Conservation (phyloP, 2,113 vertebrate genomes). For the Salvelinus sp. region DNA sequence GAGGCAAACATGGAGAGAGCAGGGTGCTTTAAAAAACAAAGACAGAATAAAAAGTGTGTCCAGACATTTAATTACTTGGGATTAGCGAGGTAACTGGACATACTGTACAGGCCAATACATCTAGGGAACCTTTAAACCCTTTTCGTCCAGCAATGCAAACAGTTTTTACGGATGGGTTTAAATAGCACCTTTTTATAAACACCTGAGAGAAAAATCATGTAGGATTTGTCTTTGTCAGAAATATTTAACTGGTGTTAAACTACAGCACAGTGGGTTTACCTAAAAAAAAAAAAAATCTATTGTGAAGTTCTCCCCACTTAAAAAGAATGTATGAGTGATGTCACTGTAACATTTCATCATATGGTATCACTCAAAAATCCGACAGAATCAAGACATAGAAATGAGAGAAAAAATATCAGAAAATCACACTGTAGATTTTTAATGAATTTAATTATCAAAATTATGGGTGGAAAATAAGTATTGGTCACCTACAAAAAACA, state of each 20-base stretch:
- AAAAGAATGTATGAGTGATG: no score
- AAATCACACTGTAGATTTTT: no score
- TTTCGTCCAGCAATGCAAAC: background rate
- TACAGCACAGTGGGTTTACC: no score
- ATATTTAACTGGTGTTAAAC: no score
- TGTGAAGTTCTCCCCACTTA: no score
- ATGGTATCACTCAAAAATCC: no score
- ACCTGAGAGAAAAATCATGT: background rate
- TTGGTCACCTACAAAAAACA: no score
- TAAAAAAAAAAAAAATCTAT: background rate
- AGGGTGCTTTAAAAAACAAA: constrained; percentile 2
- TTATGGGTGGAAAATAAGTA: no score
- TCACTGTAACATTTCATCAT: no score
- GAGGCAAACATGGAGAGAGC: constrained; percentile 30
- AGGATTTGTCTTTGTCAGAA: background rate
- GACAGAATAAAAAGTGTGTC: background rate
- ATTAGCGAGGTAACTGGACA: background rate
- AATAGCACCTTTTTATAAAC: background rate
- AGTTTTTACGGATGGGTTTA: background rate
- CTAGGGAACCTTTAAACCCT: background rate
- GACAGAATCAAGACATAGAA: no score
- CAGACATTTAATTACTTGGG: background rate
- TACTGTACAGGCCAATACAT: background rate
- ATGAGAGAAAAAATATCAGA: no score
- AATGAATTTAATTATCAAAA: no score